Evolutionary conservation across 2,113 vertebrate genomes (phyloP).

Genomic region (Hemibagrus wyckioides): DNA sequence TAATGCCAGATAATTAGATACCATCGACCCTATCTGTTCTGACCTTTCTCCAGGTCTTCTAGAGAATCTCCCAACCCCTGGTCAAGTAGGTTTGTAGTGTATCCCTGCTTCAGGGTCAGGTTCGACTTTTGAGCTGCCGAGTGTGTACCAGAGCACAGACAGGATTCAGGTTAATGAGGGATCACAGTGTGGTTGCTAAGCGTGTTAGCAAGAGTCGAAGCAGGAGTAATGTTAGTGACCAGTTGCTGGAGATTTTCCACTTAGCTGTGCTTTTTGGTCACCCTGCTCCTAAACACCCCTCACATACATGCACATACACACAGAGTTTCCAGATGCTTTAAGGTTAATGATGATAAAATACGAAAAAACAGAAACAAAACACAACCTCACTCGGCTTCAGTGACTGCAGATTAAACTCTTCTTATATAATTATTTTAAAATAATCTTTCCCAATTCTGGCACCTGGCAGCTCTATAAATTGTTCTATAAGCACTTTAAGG

Average conservation of each 20-base stretch:
- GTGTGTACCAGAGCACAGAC: neutral
- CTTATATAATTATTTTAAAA: neutral
- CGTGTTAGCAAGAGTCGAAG: constrained; percentile 27
- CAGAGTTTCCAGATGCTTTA: neutral
- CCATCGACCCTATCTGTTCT: neutral
- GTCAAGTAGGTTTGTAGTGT: neutral
- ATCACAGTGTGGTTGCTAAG: constrained; percentile 17
- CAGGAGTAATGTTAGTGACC: constrained; percentile 31
- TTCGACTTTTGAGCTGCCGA: neutral
- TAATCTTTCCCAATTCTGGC: neutral
- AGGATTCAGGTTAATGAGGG: constrained; percentile 20
- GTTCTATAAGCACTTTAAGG: neutral
- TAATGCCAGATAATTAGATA: neutral
- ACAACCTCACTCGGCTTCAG: neutral
- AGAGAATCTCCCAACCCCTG: neutral
- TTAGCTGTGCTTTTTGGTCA: neutral
- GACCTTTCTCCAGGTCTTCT: neutral
- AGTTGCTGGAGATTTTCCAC: constrained; percentile 17
- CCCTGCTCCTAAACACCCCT: neutral
- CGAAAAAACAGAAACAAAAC: neutral
- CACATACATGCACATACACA: neutral
- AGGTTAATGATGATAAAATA: neutral
- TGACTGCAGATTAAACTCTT: neutral
- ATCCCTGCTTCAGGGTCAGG: neutral
- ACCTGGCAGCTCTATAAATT: neutral